Evolutionary conservation across 2,888 invertebrate genomes (phyloP).

Genomic region (Ectobius pallidus): DNA sequence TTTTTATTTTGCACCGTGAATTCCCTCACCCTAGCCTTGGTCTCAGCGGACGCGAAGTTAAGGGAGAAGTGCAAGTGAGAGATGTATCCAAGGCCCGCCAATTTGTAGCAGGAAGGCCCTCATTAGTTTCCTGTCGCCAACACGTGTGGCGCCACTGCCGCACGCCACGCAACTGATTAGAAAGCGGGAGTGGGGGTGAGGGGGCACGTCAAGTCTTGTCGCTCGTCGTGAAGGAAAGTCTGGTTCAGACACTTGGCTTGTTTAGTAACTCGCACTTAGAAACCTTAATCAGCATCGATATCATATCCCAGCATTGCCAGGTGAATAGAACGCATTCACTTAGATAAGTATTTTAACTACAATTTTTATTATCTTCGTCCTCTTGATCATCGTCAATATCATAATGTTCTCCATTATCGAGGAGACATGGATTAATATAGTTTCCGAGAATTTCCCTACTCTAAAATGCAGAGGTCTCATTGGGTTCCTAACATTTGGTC

Average conservation of each 20-base stretch:
- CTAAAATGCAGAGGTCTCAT: no score
- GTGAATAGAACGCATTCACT: no score
- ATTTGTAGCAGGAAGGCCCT: slow-evolving; percentile 56
- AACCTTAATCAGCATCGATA: no score
- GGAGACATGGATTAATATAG: no score
- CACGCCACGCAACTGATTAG: slow-evolving; percentile 41
- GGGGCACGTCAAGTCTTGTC: slow-evolving; percentile 27
- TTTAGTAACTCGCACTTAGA: background rate
- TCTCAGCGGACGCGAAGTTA: slow-evolving; percentile 1
- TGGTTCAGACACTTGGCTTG: slow-evolving; percentile 16
- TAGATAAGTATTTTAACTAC: no score
- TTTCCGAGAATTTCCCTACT: no score
- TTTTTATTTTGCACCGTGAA: slow-evolving; percentile 21
- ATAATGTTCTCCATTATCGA: no score
- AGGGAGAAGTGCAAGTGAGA: slow-evolving; percentile 17
- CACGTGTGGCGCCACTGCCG: slow-evolving; percentile 52
- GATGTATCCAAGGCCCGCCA: slow-evolving; percentile 45
- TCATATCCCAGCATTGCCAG: no score
- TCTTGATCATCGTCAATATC: no score
- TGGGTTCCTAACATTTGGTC: no score
- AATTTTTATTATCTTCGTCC: no score
- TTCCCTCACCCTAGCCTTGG: background rate
- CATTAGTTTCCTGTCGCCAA: slow-evolving; percentile 57
- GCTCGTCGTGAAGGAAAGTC: slow-evolving; percentile 26
- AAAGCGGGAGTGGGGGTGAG: slow-evolving; percentile 23